Percentiles rank a stretch among this genome's conserved stretches.
Conservation (phyloP, 2,113 vertebrate genomes). For the Piprites chloris region DNA sequence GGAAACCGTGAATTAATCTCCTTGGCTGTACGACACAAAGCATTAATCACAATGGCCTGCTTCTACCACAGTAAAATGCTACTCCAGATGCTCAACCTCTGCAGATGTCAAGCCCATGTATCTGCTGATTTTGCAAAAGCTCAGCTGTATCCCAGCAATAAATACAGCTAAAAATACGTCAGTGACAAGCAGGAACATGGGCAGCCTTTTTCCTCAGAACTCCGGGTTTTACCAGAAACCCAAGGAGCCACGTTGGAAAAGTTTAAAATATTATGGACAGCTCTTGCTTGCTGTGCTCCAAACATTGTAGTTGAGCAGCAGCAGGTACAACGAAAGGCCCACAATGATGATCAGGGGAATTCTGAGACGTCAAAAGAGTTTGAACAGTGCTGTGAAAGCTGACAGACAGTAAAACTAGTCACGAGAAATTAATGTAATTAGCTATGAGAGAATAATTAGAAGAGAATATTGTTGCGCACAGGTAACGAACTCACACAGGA, state of each 20-base stretch:
- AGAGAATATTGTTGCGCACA: not conserved
- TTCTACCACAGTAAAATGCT: not conserved
- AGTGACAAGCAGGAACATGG: not conserved
- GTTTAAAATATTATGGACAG: not conserved
- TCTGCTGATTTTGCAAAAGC: slow-evolving; percentile 1
- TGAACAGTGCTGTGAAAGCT: not conserved
- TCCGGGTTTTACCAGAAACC: not conserved
- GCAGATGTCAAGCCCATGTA: not conserved
- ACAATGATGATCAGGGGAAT: not conserved
- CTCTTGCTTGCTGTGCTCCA: not conserved
- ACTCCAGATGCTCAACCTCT: not conserved
- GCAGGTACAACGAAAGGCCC: not conserved
- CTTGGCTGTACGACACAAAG: not conserved
- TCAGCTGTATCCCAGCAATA: not conserved
- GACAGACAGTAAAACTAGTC: not conserved
- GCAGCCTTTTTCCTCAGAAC: not conserved
- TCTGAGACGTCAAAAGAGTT: not conserved
- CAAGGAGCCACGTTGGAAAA: not conserved
- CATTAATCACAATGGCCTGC: not conserved
- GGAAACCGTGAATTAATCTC: not conserved
- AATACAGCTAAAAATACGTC: not conserved
- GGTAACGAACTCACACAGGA: not conserved
- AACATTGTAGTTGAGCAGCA: not conserved
- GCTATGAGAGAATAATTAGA: not conserved
- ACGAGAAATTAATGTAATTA: not conserved